Evolutionary conservation across 2,797 vertebrate genomes (phyloP).

Genomic region (Lepus townsendii): DNA sequence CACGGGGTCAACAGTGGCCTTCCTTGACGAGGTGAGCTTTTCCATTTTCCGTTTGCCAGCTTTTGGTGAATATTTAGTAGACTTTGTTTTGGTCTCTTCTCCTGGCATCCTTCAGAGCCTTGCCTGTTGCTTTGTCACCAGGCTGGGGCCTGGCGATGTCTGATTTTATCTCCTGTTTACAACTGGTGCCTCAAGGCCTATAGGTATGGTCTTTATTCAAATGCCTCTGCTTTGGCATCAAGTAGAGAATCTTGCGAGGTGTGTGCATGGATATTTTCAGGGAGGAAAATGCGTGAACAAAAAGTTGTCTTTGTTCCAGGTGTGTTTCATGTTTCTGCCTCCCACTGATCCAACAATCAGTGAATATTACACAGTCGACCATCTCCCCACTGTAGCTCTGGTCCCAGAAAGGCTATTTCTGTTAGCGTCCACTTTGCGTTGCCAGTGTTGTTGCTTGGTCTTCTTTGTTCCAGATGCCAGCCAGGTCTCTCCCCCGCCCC

Average conservation of each 20-base stretch:
- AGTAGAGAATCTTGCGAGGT: constrained; percentile 67
- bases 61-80: background rate
- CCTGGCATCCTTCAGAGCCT: constrained; percentile 18
- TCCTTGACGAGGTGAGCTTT: background rate
- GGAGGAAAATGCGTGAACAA: background rate
- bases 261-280: background rate
- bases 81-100: background rate
- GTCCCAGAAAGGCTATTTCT: constrained; percentile 48
- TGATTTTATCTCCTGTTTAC: background rate
- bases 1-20: background rate
- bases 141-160: constrained; percentile 20
- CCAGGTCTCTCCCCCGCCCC: constrained; percentile 88
- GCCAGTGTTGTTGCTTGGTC: constrained; percentile 55
- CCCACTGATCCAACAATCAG: background rate
- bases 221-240: constrained; percentile 27
- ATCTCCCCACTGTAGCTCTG: background rate
- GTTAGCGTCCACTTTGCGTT: constrained; percentile 15
- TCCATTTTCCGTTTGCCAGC: background rate
- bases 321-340: constrained; percentile 32
- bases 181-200: background rate
- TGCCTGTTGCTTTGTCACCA: constrained; percentile 40
- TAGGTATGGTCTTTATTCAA: constrained; percentile 42
- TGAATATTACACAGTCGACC: constrained; percentile 9
- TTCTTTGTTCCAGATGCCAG: constrained; percentile 78
- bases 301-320: background rate